phyloP scores from a whole-genome alignment of 2,797 vertebrate species.

The Schizopygopsis pylzovi region DNA sequence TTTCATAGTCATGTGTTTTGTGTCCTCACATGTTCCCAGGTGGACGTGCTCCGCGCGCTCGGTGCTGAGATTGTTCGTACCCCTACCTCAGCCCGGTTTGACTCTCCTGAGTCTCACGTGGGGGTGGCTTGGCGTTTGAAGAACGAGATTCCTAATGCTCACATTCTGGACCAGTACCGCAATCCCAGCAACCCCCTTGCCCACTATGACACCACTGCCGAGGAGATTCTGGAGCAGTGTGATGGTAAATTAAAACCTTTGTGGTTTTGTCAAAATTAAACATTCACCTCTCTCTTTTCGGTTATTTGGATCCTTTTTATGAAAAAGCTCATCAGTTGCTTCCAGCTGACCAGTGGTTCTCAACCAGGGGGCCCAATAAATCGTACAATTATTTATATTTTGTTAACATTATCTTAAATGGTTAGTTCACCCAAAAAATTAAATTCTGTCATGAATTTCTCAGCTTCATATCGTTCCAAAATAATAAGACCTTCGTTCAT shows the following conservation, averaged over 20 bases:
- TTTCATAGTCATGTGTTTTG: background rate
- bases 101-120: constrained; percentile 96
- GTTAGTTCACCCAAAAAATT: no score
- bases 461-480: no score
- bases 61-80: constrained; percentile 97
- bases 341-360: background rate
- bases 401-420: background rate
- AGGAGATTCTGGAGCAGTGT: constrained; percentile 95
- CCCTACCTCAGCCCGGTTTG: constrained; percentile 91
- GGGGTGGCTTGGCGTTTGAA: constrained; percentile 96
- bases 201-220: constrained; percentile 94
- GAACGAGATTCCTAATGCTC: constrained; percentile 93
- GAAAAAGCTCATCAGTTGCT: background rate
- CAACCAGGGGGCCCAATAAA: background rate
- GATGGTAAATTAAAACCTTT: constrained; percentile 75
- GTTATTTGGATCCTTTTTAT: background rate
- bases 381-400: background rate
- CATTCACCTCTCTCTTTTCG: background rate
- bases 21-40: constrained; percentile 73
- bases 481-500: no score
- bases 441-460: no score
- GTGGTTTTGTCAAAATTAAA: background rate
- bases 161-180: constrained; percentile 97
- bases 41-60: constrained; percentile 91
- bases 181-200: constrained; percentile 95